Evolutionary conservation across 2,888 invertebrate species (phyloP), one percentile per base, ranked within the genome.

Genomic region (Andrena flavipes): DNA sequence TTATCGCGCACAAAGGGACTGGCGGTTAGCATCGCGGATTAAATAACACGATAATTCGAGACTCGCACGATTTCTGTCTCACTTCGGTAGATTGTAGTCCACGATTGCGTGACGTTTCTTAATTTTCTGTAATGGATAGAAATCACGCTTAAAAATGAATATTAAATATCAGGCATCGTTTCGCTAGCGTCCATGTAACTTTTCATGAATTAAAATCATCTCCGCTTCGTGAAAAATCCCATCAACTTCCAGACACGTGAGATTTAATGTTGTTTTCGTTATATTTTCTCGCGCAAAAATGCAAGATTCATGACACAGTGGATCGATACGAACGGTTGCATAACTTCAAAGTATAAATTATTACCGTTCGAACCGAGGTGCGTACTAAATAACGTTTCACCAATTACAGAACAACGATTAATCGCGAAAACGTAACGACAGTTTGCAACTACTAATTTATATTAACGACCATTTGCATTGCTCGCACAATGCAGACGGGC

Each of bases 41-140:
- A 56, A 51, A 59, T 78, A 49, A 75, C 23, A 20, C 16, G 7
- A 69, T 49, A 78, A 51, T 51, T 62, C n/a, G n/a, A 23, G 62
- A n/a, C 23, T 63, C 26, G 26, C 20, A 59, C 48, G 59, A 74
- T 56, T 74, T 68, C 30, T 10, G 35, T 33, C 51, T 42, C 73
- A 8, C 2, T 20, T 62, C 23, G 20, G 29, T 10, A 49, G 0
- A 68, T n/a, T 10, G 20, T 10, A 5, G 3, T 33, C 42, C 62
- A 16, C 10, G 71, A 23, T 64, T 13, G 76, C 76, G 20, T 48
- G 64, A 35, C 6, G 8, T 63, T 59, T 13, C 30, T 64, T 35
- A 20, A 67, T 60, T 60, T 23, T 8, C 4, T 65, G 0, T 35
- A 65, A 65, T 5, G 2, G 16, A 16, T 2, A 5, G 29, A 20